Conservation (phyloP, 2,888 invertebrate genomes). For the Lasioglossum pauxillum region DNA sequence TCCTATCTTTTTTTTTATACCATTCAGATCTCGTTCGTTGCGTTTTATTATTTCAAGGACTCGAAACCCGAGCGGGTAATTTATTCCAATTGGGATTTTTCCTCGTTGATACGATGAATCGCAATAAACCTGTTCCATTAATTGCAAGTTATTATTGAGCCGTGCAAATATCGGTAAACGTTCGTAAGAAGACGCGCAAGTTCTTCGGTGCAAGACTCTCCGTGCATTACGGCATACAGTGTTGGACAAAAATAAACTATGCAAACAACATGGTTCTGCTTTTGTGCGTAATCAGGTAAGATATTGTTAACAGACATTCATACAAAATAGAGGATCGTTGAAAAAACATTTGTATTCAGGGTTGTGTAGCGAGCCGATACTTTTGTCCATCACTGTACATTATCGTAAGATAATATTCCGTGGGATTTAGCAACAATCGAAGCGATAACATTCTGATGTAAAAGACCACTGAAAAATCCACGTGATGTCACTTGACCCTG, state of each 20-base stretch:
- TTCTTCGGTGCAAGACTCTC: neutral
- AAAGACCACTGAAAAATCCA: slow-evolving; percentile 27
- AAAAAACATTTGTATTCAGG: neutral
- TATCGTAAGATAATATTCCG: slow-evolving; percentile 13
- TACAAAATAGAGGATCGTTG: neutral
- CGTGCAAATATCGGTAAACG: neutral
- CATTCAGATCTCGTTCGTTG: neutral
- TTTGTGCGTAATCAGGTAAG: neutral
- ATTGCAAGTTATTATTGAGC: neutral
- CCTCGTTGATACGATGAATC: slow-evolving; percentile 21
- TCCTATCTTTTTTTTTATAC: neutral
- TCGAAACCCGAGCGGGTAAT: slow-evolving; percentile 22
- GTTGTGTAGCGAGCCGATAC: neutral
- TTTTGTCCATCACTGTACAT: neutral
- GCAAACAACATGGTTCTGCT: neutral
- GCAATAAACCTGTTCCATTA: neutral
- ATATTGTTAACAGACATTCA: neutral
- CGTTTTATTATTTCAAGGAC: slow-evolving; percentile 23
- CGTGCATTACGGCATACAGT: neutral
- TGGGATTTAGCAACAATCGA: slow-evolving; percentile 26
- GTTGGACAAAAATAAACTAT: neutral
- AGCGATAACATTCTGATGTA: slow-evolving; percentile 46
- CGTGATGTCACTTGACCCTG: slow-evolving; percentile 40
- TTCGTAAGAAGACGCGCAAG: neutral
- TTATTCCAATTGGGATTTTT: slow-evolving; percentile 48